Base-by-base conservation (phyloP, 2,113 vertebrate genomes). In the Felis catus region DNA sequence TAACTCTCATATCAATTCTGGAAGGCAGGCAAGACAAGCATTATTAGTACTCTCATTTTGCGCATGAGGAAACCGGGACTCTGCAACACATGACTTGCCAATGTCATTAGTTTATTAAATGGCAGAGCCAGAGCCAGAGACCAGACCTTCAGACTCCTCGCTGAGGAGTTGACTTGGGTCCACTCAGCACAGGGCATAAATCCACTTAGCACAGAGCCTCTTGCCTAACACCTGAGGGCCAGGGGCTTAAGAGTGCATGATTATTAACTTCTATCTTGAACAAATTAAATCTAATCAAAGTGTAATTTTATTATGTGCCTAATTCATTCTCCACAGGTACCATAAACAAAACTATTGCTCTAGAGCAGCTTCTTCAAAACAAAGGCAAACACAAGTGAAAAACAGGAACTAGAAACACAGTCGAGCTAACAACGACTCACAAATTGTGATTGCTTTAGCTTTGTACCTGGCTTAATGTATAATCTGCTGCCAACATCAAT, bases 221-320 rank as follows among this genome's bases (percentile, higher is more conserved):
- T 53, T 70, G 39, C 63, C 80, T 53, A 48, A 55, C 21, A 84
- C 63, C 58, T 45, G 16, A 71, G 33, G 14, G 92, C 21, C 36
- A 79, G 10, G 58, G 39, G 65, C 79, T 95, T 19, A 51, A 45
- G 36, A 73, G 41, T 4, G 8, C 48, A 79, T 39, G 91, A 70
- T 68, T 58, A 82, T 48, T 36, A 61, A 45, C 14, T 65, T 78
- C 51, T 45, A 63, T 31, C 36, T 89, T 39, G 9, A 91, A 82
- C 58, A 94, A 93, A 93, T 53, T 39, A 89, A 95, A 81, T 87
- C 19, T 41, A 88, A 70, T 93, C 61, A 80, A 83, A 90, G 29
- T 48, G 23, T 63, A 86, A 82, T 83, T 90, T 83, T 89, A 83
- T 76, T 68, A 97, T 82, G 61, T 63, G 7, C 25, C 39, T 13